Percentiles rank a stretch among this genome's conserved stretches.
These are phyloP conservation scores for Eudorcas thomsonii DNA, from an alignment of 2,113 vertebrate genomes.

Conservation along the genomic window DNA sequence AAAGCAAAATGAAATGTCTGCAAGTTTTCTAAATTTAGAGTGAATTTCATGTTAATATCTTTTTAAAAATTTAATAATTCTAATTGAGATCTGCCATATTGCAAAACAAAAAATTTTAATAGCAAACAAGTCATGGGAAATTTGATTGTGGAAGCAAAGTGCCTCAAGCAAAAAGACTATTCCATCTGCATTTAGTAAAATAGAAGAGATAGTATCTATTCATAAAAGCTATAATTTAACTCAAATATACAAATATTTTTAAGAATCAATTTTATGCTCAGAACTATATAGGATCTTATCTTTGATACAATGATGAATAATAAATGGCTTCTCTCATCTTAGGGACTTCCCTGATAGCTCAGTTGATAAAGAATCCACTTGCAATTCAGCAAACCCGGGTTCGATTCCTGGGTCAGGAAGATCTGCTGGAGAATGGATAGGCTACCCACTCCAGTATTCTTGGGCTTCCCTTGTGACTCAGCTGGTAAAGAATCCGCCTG, in stretches of 20 bases:
- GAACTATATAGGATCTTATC: not conserved
- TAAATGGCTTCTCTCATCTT: not conserved
- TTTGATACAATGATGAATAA: not conserved
- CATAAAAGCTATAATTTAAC: not conserved
- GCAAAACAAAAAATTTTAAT: not conserved
- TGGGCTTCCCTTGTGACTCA: not conserved
- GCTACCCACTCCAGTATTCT: not conserved
- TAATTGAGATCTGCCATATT: not conserved
- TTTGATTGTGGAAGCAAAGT: not conserved
- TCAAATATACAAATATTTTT: not conserved
- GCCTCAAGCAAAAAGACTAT: not conserved
- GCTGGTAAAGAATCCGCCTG: no score
- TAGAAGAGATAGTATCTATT: not conserved
- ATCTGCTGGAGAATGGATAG: not conserved
- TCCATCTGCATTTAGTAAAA: not conserved
- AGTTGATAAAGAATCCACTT: not conserved
- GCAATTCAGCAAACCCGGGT: not conserved
- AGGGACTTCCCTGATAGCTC: not conserved
- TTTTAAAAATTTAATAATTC: not conserved
- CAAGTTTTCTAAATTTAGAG: slow-evolving; percentile 2
- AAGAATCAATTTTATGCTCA: not conserved
- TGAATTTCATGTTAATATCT: not conserved
- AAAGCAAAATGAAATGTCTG: not conserved
- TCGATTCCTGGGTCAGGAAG: not conserved
- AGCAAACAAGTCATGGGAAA: not conserved